Evolutionary conservation across 2,113 vertebrate genomes (phyloP), one percentile per base, ranked within the genome.

Genomic region (Ondatra zibethicus): DNA sequence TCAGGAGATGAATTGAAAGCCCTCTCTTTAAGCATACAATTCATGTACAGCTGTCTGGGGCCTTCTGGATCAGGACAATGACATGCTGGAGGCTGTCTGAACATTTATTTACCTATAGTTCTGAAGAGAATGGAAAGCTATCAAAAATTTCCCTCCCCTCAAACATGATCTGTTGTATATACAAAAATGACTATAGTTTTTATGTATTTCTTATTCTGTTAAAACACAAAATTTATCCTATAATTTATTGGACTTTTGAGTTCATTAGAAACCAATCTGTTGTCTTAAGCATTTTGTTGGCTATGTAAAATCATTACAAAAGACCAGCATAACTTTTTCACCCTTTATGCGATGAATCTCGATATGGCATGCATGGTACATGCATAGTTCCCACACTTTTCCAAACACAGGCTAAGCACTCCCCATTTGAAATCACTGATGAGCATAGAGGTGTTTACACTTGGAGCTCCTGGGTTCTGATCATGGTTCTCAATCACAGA

Each of bases 51-150:
- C 92, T 99, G 85, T 98, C 98, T 39, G 84, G 98, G 96, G 99
- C 93, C 99, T 99, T 89, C 98, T 98, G 61, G 99, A 99, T 75
- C 99, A 99, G 98, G 99, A 99, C 3, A 99, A 99, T 84, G 99
- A 99, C 97, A 98, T 99, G 99, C 98, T 99, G 96, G 99, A 99
- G 97, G 99, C 99, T 45, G 98, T 99, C 85, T 99, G 45, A 93
- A 97, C 50, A 97, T 99, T 92, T 99, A 97, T 99, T 92, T 99
- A 99, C 98, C 98, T 99, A 45, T 98, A 98, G 88, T 95, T 98
- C 93, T 98, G 98, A 98, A 99, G 98, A 99, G 99, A 66, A 98
- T 98, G 3, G 81, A 6, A 93, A 81, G 61, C 63, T 93, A 50
- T 77, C 66, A 80, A 0, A 45, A 55, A 58, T 11, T 47, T 55